Conservation (phyloP, 1,140 invertebrate genomes). For the Rhizoglyphus robini region DNA sequence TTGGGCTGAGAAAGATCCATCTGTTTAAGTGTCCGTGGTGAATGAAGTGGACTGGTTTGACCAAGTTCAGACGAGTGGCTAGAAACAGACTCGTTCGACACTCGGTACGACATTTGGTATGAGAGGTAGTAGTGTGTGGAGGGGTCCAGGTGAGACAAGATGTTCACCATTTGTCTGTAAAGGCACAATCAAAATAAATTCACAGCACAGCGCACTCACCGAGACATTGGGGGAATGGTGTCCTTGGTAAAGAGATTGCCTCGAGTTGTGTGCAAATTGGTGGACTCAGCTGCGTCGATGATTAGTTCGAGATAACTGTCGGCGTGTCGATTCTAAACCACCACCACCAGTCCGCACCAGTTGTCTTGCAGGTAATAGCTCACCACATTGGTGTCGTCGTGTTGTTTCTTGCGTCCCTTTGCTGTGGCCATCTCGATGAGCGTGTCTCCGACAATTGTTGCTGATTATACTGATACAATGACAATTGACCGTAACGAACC, state of each 20-base stretch:
- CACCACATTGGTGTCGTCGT: conserved; percentile 70
- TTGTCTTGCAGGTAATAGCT: conserved; percentile 78
- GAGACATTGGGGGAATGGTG: conserved; percentile 81
- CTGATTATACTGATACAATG: conserved; percentile 91
- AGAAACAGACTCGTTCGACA: background rate
- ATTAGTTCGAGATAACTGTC: conserved; percentile 66
- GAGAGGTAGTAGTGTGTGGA: background rate
- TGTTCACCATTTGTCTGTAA: background rate
- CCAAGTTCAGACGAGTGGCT: background rate
- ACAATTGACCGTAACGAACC: conserved; percentile 61
- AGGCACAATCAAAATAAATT: background rate
- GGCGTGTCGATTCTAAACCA: conserved; percentile 63
- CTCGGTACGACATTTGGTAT: background rate
- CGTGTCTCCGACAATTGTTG: conserved; percentile 93
- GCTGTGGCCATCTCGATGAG: conserved; percentile 53
- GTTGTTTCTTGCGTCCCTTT: conserved; percentile 52
- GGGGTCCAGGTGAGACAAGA: background rate
- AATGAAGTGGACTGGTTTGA: background rate
- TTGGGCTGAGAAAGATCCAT: conserved; percentile 40
- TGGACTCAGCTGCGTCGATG: conserved; percentile 91
- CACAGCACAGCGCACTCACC: conserved; percentile 44
- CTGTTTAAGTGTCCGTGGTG: background rate
- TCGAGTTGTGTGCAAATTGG: conserved; percentile 87
- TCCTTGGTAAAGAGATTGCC: conserved; percentile 80
- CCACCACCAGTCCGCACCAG: conserved; percentile 88